A percentile compares a stretch with the other conserved stretches of the same genome.
Evolutionary conservation across 2,888 invertebrate genomes (phyloP).

Genomic region (Noctua pronuba): DNA sequence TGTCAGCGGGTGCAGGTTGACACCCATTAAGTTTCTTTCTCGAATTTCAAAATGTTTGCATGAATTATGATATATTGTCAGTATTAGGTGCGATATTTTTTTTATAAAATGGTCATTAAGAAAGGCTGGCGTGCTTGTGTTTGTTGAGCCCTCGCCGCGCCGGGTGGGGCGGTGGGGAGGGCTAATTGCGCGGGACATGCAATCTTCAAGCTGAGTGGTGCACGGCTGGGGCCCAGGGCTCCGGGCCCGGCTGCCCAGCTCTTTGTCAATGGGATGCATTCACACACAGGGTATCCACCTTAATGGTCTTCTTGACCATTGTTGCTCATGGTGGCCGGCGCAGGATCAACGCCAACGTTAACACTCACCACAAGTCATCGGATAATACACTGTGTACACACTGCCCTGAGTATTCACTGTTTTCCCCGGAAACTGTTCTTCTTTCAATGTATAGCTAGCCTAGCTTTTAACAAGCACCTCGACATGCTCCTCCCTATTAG

Average conservation of each 20-base stretch:
- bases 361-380: background rate
- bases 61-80: background rate
- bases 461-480: background rate
- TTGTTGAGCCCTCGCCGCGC: background rate
- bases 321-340: background rate
- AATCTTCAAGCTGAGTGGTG: background rate
- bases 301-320: background rate
- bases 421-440: too few relatives aligned
- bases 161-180: too few relatives aligned
- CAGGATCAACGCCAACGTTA: background rate
- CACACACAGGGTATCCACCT: background rate
- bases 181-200: constrained; percentile 9
- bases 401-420: background rate
- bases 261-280: background rate
- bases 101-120: background rate
- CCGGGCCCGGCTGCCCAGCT: background rate
- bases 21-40: background rate
- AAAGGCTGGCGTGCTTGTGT: constrained; percentile 4
- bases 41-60: background rate
- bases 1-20: background rate
- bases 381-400: background rate
- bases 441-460: background rate
- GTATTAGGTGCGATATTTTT: background rate
- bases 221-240: background rate
- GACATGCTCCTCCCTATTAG: background rate